Percentiles rank a stretch among this genome's conserved stretches.
Evolutionary conservation across 2,113 vertebrate genomes (phyloP).

Genomic region (Beaufortia kweichowensis): DNA sequence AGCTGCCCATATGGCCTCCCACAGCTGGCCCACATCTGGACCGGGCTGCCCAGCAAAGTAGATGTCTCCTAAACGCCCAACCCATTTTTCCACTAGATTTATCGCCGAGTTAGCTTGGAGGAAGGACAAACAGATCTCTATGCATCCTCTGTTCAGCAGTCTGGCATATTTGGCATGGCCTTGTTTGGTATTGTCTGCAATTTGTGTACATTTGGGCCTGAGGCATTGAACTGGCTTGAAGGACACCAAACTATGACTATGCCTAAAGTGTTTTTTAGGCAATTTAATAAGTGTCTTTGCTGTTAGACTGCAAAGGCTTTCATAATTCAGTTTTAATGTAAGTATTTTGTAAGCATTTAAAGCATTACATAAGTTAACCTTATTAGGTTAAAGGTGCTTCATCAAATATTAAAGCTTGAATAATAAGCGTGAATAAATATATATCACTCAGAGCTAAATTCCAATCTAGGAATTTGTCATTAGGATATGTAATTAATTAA

Average conservation of each 20-base stretch:
- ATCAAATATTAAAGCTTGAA: not conserved
- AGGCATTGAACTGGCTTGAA: conserved; percentile 9
- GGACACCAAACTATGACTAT: not conserved
- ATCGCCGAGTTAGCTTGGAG: not conserved
- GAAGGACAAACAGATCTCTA: conserved; percentile 12
- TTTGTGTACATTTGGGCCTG: not conserved
- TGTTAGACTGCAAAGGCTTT: not conserved
- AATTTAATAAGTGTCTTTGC: not conserved
- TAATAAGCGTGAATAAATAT: not conserved
- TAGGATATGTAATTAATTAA: not conserved
- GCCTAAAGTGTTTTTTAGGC: not conserved
- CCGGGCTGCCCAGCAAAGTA: conserved; percentile 70
- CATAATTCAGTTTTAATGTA: not conserved
- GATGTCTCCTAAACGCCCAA: conserved; percentile 50
- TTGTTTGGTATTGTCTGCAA: conserved; percentile 2
- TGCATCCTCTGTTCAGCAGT: not conserved
- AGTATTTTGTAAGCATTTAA: not conserved
- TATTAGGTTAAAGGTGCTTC: not conserved
- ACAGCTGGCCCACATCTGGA: conserved; percentile 83
- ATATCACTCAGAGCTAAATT: not conserved
- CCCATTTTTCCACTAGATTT: conserved; percentile 22
- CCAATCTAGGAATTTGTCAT: not conserved
- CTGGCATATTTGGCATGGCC: not conserved
- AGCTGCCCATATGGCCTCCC: conserved; percentile 79
- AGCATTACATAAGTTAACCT: not conserved